Conservation (phyloP, 2,113 vertebrate genomes). For the Colistium nudipinnis region DNA sequence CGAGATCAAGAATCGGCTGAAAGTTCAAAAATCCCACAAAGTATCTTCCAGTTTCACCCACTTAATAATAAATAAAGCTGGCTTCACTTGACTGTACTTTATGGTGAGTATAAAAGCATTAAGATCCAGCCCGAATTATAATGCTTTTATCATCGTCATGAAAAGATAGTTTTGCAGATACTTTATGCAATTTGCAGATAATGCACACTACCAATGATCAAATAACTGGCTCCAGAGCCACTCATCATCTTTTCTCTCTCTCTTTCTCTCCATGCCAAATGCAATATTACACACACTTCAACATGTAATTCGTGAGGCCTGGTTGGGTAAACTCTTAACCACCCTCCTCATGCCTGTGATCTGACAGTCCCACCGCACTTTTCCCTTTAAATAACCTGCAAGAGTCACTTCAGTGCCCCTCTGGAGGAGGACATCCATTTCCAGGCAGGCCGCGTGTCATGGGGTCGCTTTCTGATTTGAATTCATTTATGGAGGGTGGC, state of each 20-base stretch:
- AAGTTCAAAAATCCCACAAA: no score
- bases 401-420: conserved; percentile 61
- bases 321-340: conserved; percentile 67
- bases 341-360: conserved; percentile 62
- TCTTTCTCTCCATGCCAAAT: conserved; percentile 53
- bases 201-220: conserved; percentile 48
- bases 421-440: conserved; percentile 72
- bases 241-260: conserved; percentile 29
- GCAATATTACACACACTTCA: conserved; percentile 47
- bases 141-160: no score
- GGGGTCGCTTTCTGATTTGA: conserved; percentile 60
- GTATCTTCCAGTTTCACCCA: no score
- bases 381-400: conserved; percentile 68
- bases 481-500: conserved; percentile 66
- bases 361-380: conserved; percentile 52
- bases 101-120: background rate
- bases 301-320: conserved; percentile 58
- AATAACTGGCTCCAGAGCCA: conserved; percentile 61
- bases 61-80: background rate
- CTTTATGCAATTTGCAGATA: no score
- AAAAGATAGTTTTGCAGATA: conserved; percentile 58
- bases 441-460: conserved; percentile 56
- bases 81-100: background rate
- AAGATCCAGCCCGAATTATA: no score
- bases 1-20: no score